Evolutionary conservation across 2,113 vertebrate species (phyloP).

Genomic region (Oncorhynchus mykiss): DNA sequence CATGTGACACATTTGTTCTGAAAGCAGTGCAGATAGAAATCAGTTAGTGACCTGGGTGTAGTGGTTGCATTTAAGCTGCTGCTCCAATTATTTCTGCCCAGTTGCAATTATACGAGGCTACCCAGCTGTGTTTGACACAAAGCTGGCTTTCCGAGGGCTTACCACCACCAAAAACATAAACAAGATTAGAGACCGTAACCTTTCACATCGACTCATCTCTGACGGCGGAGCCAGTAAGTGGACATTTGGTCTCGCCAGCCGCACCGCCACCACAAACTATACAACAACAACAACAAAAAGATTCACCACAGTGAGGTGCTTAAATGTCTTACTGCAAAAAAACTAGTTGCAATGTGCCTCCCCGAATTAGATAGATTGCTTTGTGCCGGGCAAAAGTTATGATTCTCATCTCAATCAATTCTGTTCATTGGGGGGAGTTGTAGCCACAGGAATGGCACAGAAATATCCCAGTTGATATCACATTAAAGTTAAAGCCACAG

Average conservation of each 20-base stretch:
- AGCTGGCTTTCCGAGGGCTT: conserved; percentile 57
- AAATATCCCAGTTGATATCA: too few species aligned
- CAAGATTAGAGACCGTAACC: conserved; percentile 59
- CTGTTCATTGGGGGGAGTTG: conserved; percentile 32
- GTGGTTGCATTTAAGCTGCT: conserved; percentile 57
- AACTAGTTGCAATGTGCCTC: background rate
- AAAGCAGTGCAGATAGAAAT: conserved; percentile 50
- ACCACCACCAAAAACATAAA: conserved; percentile 66
- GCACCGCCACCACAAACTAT: background rate
- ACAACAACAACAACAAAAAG: background rate
- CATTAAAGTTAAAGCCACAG: too few species aligned
- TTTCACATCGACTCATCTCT: conserved; percentile 36
- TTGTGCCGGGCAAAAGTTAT: background rate
- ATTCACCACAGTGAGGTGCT: background rate
- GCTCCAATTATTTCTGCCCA: conserved; percentile 68
- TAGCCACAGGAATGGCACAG: too few species aligned
- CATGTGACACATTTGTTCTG: conserved; percentile 19
- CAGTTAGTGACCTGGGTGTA: conserved; percentile 70
- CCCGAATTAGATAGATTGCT: too few species aligned
- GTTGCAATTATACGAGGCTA: conserved; percentile 61
- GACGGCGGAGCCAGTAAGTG: conserved; percentile 51
- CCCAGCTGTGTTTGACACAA: conserved; percentile 71
- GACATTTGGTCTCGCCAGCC: conserved; percentile 30
- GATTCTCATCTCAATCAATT: conserved; percentile 47
- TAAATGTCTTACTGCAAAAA: conserved; percentile 1